Percentiles rank a stretch among this genome's conserved stretches.
Evolutionary conservation across 1,140 invertebrate genomes (phyloP).

Genomic region (Zaprionus africanus): DNA sequence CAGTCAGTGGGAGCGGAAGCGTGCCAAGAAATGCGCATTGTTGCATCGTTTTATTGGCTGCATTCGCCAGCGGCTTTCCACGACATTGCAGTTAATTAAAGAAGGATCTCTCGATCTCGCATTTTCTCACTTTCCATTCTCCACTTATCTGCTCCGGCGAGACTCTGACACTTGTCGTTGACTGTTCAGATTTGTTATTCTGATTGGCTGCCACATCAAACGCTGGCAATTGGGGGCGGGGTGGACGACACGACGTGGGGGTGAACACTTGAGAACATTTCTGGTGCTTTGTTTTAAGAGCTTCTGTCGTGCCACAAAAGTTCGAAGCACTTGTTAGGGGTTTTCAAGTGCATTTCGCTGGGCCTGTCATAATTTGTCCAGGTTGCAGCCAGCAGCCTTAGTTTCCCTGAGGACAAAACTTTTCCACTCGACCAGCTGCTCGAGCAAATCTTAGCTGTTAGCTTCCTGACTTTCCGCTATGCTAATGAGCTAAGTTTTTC

Average conservation of each 20-base stretch:
- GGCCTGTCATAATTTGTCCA: slow-evolving; percentile 67
- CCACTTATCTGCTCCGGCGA: not conserved
- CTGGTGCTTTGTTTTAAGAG: slow-evolving; percentile 62
- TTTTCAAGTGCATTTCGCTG: slow-evolving; percentile 72
- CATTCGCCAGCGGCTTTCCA: slow-evolving; percentile 17
- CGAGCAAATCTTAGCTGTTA: slow-evolving; percentile 69
- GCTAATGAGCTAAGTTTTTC: slow-evolving; percentile 75
- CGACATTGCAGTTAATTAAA: slow-evolving; percentile 24
- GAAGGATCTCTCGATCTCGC: slow-evolving; percentile 11
- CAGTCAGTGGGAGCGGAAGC: slow-evolving; percentile 34
- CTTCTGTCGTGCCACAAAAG: slow-evolving; percentile 56
- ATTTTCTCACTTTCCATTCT: slow-evolving; percentile 12
- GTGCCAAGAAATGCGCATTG: slow-evolving; percentile 39
- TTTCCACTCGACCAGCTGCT: slow-evolving; percentile 63
- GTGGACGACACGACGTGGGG: not conserved
- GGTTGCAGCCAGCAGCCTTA: slow-evolving; percentile 20
- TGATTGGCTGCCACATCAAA: slow-evolving; percentile 31
- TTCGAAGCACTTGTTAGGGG: slow-evolving; percentile 79
- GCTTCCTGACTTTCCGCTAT: slow-evolving; percentile 56
- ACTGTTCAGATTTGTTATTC: slow-evolving; percentile 26
- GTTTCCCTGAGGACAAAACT: slow-evolving; percentile 50
- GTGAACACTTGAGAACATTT: slow-evolving; percentile 17
- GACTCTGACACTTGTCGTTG: slow-evolving; percentile 8
- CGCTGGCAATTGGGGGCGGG: not conserved
- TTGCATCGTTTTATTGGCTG: slow-evolving; percentile 14